These are phyloP conservation scores for Hypanus sabinus DNA, from an alignment of 2,113 vertebrate species.

Conservation along the genomic window DNA sequence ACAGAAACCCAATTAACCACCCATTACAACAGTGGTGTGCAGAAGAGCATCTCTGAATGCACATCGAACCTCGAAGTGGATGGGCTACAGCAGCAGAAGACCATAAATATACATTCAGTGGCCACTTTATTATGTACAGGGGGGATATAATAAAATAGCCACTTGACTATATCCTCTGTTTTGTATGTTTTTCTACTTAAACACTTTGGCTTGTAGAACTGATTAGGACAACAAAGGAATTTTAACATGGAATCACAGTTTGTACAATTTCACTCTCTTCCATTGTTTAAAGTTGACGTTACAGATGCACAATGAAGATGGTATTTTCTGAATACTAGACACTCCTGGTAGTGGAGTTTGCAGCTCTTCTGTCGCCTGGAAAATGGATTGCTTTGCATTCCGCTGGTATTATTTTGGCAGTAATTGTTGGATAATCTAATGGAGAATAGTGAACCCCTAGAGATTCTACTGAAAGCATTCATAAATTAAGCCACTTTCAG, in stretches of 20 bases:
- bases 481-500: slow-evolving; percentile 6
- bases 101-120: too few species aligned
- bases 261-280: background rate
- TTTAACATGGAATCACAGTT: background rate
- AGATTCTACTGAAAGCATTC: background rate
- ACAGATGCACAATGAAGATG: background rate
- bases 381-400: background rate
- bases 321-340: background rate
- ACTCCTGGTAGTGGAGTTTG: background rate
- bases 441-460: background rate
- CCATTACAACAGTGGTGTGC: too few species aligned
- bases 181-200: too few species aligned
- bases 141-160: too few species aligned
- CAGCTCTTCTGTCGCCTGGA: background rate
- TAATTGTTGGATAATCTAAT: background rate
- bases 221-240: background rate
- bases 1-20: too few species aligned
- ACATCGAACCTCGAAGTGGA: too few species aligned
- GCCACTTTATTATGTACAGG: too few species aligned
- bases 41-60: too few species aligned
- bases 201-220: too few species aligned
- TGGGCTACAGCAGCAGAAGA: too few species aligned
- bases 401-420: background rate
- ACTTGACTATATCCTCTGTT: too few species aligned
- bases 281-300: background rate